Evolutionary conservation across 2,888 invertebrate genomes (phyloP).

Genomic region (Tipula vernalis): DNA sequence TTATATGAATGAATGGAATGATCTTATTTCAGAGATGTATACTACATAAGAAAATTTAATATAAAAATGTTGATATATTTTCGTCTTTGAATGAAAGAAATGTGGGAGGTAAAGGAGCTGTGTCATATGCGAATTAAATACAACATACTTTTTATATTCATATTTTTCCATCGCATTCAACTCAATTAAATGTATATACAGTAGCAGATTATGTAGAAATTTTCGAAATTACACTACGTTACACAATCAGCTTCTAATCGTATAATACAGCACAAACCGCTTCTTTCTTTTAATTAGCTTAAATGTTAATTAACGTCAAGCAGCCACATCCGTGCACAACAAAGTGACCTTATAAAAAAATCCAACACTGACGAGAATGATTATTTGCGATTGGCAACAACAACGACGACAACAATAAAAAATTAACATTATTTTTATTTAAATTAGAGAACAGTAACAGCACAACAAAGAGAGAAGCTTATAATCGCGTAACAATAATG

Average conservation of each 20-base stretch:
- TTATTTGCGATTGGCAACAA: not conserved
- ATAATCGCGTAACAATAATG: not conserved
- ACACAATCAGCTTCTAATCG: too few species aligned
- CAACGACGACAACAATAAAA: not conserved
- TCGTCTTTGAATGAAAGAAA: not conserved
- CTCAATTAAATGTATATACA: not conserved
- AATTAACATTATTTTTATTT: not conserved
- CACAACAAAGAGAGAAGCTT: not conserved
- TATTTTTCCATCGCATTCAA: not conserved
- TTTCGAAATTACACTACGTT: not conserved
- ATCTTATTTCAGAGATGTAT: not conserved
- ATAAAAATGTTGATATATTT: not conserved
- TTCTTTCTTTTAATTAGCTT: too few species aligned
- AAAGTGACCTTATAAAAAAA: not conserved
- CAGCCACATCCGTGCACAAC: too few species aligned
- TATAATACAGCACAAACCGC: too few species aligned
- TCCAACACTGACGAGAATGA: not conserved
- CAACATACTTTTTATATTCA: not conserved
- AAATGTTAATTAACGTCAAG: too few species aligned
- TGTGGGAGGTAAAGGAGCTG: not conserved
- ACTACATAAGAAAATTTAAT: not conserved
- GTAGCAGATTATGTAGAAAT: not conserved
- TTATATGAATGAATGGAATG: not conserved
- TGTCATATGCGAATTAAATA: not conserved
- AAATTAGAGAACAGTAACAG: not conserved